Percentiles rank a stretch among this genome's conserved stretches.
These are phyloP conservation scores for Myotis pilosus DNA, from an alignment of 2,797 vertebrate species.

Conservation along the genomic window DNA sequence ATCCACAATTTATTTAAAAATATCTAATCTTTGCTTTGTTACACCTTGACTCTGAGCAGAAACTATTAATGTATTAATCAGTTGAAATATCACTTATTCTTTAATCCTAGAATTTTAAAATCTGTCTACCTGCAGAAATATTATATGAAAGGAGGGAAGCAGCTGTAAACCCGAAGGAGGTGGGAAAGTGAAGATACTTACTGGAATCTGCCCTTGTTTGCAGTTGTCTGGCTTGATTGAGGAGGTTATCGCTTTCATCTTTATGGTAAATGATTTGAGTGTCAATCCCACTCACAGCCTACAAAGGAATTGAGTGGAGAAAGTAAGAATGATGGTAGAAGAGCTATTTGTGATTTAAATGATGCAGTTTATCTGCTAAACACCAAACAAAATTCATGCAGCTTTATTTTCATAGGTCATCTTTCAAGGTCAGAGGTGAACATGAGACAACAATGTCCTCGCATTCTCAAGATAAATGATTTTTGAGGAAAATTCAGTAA, in stretches of 20 bases:
- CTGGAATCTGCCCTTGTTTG: conserved; percentile 86
- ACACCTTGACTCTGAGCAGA: neutral
- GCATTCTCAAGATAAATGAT: neutral
- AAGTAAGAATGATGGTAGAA: conserved; percentile 50
- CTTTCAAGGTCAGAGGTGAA: conserved; percentile 7
- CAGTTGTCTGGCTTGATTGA: conserved; percentile 87
- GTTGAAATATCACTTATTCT: conserved; percentile 46
- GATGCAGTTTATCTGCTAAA: conserved; percentile 6
- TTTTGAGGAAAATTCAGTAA: conserved; percentile 29
- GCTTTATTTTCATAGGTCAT: conserved; percentile 54
- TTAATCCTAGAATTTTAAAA: conserved; percentile 60
- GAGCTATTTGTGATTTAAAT: neutral
- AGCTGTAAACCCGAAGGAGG: conserved; percentile 44
- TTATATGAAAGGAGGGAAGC: neutral
- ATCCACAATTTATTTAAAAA: conserved; percentile 35
- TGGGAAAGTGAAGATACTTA: conserved; percentile 78
- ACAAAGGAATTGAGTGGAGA: conserved; percentile 62
- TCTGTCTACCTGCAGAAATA: neutral
- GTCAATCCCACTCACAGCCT: conserved; percentile 90
- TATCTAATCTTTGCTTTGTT: neutral
- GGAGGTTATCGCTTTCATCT: conserved; percentile 87
- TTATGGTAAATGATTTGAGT: conserved; percentile 88
- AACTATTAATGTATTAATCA: conserved; percentile 33
- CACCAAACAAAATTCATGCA: conserved; percentile 34
- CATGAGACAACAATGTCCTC: neutral